Percentiles rank a stretch among this genome's conserved stretches.
Conservation (phyloP, 2,797 vertebrate species). For the Mus spretus region DNA sequence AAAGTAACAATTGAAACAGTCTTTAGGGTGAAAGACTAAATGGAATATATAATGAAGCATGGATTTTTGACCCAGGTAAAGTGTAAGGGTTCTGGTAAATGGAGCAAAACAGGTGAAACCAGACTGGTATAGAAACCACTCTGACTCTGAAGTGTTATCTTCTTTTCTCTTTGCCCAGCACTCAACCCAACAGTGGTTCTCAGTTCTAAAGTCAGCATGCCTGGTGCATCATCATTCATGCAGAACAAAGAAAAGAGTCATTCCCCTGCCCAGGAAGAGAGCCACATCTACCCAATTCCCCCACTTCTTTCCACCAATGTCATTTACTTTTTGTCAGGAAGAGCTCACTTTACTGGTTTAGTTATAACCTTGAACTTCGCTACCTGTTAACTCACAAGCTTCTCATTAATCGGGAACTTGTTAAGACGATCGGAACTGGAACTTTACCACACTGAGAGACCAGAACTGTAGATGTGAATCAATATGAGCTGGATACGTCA, state of each 20-base stretch:
- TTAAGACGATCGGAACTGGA: constrained; percentile 57
- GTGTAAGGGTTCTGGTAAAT: background rate
- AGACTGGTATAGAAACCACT: background rate
- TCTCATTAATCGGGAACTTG: constrained; percentile 58
- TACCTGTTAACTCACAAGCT: constrained; percentile 55
- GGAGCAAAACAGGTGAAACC: background rate
- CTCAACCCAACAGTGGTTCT: background rate
- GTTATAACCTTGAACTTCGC: constrained; percentile 47
- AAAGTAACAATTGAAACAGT: constrained; percentile 9
- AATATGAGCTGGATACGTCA: constrained; percentile 55
- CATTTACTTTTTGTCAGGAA: constrained; percentile 27
- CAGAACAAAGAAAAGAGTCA: constrained; percentile 27
- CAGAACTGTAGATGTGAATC: constrained; percentile 41
- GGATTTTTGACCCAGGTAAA: background rate
- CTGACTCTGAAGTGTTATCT: background rate
- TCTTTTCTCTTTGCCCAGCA: background rate
- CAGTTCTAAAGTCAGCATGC: constrained; percentile 46
- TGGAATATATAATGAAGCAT: constrained; percentile 8
- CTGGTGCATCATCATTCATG: constrained; percentile 25
- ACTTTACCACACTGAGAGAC: constrained; percentile 55
- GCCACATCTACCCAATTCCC: background rate
- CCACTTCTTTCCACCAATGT: constrained; percentile 12
- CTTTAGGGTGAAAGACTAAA: constrained; percentile 21
- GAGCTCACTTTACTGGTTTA: constrained; percentile 16
- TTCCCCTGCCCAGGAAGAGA: constrained; percentile 35